These are phyloP conservation scores for Pseudococcus jackbeardsleyi DNA, from an alignment of 2,888 invertebrate genomes.

Conservation along the genomic window DNA sequence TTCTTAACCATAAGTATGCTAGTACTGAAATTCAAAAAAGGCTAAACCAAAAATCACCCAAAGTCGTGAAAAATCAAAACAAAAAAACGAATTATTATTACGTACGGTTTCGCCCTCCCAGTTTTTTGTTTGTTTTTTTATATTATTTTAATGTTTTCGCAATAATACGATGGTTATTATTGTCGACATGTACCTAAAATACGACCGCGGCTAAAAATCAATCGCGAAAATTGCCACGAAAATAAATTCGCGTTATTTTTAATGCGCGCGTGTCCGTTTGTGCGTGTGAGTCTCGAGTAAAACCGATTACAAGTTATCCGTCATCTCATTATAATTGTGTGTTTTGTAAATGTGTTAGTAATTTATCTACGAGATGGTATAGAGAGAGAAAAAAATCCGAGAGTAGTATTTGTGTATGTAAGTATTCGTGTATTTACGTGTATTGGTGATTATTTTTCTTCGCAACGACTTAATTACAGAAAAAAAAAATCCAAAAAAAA, in stretches of 20 bases:
- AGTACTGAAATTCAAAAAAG: conserved; percentile 85
- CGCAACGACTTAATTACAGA: background rate
- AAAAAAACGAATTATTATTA: conserved; percentile 55
- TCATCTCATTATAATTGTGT: background rate
- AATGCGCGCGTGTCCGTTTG: background rate
- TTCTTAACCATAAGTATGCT: conserved; percentile 85
- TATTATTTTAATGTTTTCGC: background rate
- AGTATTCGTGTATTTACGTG: conserved; percentile 4
- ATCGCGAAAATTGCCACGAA: conserved; percentile 34
- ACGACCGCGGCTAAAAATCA: background rate
- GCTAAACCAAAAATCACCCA: conserved; percentile 71
- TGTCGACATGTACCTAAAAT: background rate
- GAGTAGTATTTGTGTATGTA: background rate
- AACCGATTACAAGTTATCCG: background rate
- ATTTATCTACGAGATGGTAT: background rate
- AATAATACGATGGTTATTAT: background rate
- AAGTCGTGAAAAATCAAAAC: conserved; percentile 45
- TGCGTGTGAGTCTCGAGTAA: background rate
- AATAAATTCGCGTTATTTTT: conserved; percentile 4
- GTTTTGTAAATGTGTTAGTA: background rate
- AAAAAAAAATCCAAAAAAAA: too few relatives aligned
- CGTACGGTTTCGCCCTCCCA: conserved; percentile 35
- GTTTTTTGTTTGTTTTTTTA: conserved; percentile 21
- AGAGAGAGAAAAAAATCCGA: background rate
- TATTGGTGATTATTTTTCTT: conserved; percentile 41